Evolutionary conservation across 2,797 vertebrate genomes (phyloP).

Genomic region (Pangasius larnaudii): DNA sequence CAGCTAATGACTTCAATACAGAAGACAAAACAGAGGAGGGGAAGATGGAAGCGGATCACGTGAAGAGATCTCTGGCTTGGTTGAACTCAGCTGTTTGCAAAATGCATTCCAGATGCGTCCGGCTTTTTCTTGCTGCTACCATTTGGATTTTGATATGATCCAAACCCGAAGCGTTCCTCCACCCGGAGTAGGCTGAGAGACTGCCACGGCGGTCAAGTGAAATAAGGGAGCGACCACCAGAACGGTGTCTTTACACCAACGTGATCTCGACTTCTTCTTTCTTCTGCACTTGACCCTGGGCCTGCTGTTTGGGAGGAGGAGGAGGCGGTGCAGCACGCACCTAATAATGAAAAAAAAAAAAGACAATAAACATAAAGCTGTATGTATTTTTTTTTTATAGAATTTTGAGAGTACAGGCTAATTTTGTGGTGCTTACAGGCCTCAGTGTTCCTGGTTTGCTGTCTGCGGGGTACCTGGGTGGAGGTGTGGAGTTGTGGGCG

Average conservation of each 20-base stretch:
- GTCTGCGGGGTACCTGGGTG: slow-evolving; percentile 82
- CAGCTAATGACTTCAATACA: not conserved
- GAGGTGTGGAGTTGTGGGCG: slow-evolving; percentile 80
- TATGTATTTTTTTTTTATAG: not conserved
- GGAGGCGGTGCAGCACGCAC: slow-evolving; percentile 91
- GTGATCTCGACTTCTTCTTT: slow-evolving; percentile 96
- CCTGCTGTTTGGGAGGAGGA: slow-evolving; percentile 89
- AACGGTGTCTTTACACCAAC: slow-evolving; percentile 80
- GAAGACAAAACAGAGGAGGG: not conserved
- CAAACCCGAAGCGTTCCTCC: slow-evolving; percentile 45
- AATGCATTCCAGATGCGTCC: slow-evolving; percentile 37
- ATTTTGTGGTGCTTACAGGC: slow-evolving; percentile 81
- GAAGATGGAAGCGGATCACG: not conserved
- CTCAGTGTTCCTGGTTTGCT: slow-evolving; percentile 82
- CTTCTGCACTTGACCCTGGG: slow-evolving; percentile 88
- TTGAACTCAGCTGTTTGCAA: slow-evolving; percentile 25
- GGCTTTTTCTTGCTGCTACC: not conserved
- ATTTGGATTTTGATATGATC: not conserved
- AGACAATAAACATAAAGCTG: not conserved
- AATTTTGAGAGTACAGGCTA: not conserved
- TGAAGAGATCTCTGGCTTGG: slow-evolving; percentile 13
- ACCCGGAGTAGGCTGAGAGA: slow-evolving; percentile 47
- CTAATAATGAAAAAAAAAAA: slow-evolving; percentile 69
- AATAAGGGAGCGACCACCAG: slow-evolving; percentile 41
- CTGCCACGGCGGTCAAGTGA: slow-evolving; percentile 31